Evolutionary conservation across 2,797 vertebrate genomes (phyloP).

Genomic region (Discoglossus pictus): DNA sequence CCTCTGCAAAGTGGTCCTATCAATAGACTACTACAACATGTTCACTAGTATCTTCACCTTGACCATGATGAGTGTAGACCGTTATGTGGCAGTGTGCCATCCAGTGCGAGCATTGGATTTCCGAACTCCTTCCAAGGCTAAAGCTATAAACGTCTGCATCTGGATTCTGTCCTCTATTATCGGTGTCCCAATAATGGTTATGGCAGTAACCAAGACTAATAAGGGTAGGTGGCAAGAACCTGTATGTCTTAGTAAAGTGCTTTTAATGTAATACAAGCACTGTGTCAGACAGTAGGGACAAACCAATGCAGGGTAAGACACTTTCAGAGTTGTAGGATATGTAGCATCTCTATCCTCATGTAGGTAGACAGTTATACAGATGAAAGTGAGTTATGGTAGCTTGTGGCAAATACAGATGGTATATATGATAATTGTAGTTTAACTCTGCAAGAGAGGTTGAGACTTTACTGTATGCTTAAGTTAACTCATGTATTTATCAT

Average conservation of each 20-base stretch:
- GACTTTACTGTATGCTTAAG: too few species aligned
- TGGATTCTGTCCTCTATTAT: conserved; percentile 92
- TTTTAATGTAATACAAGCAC: too few species aligned
- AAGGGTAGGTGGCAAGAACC: conserved; percentile 71
- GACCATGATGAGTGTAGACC: conserved; percentile 98
- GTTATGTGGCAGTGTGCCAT: conserved; percentile 92
- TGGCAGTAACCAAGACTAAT: conserved; percentile 83
- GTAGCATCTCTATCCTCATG: too few species aligned
- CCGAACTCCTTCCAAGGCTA: conserved; percentile 91
- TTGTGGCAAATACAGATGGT: too few species aligned
- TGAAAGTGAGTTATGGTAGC: too few species aligned
- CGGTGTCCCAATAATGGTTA: conserved; percentile 90
- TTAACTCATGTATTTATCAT: background rate
- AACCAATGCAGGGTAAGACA: too few species aligned
- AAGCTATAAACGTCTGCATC: conserved; percentile 93
- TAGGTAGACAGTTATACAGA: too few species aligned
- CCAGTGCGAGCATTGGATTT: conserved; percentile 92
- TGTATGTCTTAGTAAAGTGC: too few species aligned
- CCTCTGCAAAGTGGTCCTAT: conserved; percentile 88
- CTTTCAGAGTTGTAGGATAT: too few species aligned
- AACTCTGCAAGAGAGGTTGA: too few species aligned
- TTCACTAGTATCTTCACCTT: conserved; percentile 98
- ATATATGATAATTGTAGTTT: too few species aligned
- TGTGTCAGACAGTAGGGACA: too few species aligned
- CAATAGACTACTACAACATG: conserved; percentile 99